Evolutionary conservation across 1,140 invertebrate genomes (phyloP).

Genomic region (Charaxes varanes): DNA sequence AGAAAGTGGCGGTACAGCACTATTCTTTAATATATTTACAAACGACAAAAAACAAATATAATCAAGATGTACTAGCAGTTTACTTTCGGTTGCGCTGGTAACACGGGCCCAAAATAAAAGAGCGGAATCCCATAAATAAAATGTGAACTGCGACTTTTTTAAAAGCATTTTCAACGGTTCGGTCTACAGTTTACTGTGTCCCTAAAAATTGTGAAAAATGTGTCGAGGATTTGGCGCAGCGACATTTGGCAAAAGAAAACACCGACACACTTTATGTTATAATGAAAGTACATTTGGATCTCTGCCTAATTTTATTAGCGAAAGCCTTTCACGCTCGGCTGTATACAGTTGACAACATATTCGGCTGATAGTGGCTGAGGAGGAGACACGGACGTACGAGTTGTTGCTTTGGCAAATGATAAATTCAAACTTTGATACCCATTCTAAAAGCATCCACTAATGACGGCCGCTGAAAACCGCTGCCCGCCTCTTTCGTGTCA

Average conservation of each 20-base stretch:
- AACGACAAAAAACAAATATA: too few relatives aligned
- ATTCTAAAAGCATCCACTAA: too few relatives aligned
- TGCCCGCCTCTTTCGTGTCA: too few relatives aligned
- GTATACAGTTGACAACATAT: slow-evolving; percentile 16
- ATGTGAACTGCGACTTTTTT: slow-evolving; percentile 10
- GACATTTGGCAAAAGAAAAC: slow-evolving; percentile 24
- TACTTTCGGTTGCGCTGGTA: too few relatives aligned
- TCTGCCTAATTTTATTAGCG: slow-evolving; percentile 38
- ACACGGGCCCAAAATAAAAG: too few relatives aligned
- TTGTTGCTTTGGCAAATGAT: too few relatives aligned
- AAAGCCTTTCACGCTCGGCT: slow-evolving; percentile 14
- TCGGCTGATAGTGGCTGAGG: neutral
- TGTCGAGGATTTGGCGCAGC: slow-evolving; percentile 8
- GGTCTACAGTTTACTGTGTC: slow-evolving; percentile 4
- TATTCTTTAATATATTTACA: too few relatives aligned
- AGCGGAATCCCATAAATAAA: slow-evolving; percentile 6
- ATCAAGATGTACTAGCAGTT: too few relatives aligned
- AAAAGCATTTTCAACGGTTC: slow-evolving; percentile 1
- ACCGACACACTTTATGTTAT: slow-evolving; percentile 28
- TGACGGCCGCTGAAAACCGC: too few relatives aligned
- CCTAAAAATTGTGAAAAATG: slow-evolving; percentile 11
- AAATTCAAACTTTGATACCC: too few relatives aligned
- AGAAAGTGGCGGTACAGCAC: too few relatives aligned
- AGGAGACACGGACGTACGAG: too few relatives aligned
- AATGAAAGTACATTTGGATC: slow-evolving; percentile 37